phyloP scores from a whole-genome alignment of 2,888 invertebrate species.

The Aphodius sticticus region DNA sequence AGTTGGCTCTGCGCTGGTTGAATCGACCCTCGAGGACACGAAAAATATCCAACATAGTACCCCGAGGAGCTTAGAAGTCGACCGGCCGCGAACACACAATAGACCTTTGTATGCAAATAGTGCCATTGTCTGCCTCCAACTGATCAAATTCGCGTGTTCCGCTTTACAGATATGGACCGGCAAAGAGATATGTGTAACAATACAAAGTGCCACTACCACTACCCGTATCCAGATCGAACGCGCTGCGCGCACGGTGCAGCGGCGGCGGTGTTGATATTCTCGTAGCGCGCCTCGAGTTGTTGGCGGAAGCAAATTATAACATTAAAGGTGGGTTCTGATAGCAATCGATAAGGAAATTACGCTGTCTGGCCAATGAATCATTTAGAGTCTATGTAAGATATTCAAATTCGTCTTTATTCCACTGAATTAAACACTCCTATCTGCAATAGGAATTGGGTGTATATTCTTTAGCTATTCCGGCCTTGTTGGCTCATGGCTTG shows the following conservation, averaged over 20 bases:
- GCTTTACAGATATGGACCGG: constrained; percentile 42
- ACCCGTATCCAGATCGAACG: not conserved
- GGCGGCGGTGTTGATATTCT: not conserved
- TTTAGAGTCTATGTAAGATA: not conserved
- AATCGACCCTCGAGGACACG: constrained; percentile 32
- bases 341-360: not conserved
- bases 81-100: constrained; percentile 46
- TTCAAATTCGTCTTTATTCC: too few species aligned
- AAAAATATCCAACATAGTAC: constrained; percentile 29
- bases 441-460: too few species aligned
- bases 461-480: too few species aligned
- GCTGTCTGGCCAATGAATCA: not conserved
- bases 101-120: constrained; percentile 52
- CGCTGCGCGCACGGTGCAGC: not conserved
- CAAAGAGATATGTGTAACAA: constrained; percentile 41
- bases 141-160: constrained; percentile 51
- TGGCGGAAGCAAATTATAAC: not conserved
- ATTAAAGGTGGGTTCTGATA: not conserved
- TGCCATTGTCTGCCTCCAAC: constrained; percentile 49
- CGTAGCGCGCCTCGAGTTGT: not conserved
- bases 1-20: constrained; percentile 40
- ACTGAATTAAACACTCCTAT: too few species aligned
- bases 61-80: constrained; percentile 40
- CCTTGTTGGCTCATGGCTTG: too few species aligned
- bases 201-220: constrained; percentile 26